A percentile compares a stretch with the other conserved stretches of the same genome.
phyloP scores from a whole-genome alignment of 2,888 invertebrate genomes.

The Diaperis boleti region DNA sequence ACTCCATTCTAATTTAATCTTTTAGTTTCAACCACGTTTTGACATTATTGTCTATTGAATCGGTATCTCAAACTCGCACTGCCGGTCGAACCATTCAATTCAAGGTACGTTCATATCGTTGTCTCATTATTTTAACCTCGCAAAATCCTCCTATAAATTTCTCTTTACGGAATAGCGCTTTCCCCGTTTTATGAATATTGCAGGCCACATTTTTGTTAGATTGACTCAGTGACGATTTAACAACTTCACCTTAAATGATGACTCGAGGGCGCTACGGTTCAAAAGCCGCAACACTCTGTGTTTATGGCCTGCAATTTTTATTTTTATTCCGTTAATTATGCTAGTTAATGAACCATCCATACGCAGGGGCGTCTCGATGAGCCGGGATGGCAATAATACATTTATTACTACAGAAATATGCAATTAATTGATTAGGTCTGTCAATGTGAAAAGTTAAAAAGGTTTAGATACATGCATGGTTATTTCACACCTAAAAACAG shows the following conservation, averaged over 20 bases:
- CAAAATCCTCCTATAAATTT: constrained; percentile 9
- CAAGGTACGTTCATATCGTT: background rate
- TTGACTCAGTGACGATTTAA: constrained; percentile 8
- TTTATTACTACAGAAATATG: too few species aligned
- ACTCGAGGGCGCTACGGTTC: constrained; percentile 10
- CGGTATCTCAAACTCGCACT: too few species aligned
- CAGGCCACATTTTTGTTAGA: constrained; percentile 4
- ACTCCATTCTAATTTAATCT: too few species aligned
- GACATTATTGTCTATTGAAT: too few species aligned
- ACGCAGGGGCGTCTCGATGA: too few species aligned
- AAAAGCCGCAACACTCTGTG: constrained; percentile 5
- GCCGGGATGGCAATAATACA: too few species aligned
- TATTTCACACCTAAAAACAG: too few species aligned
- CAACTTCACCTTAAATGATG: constrained; percentile 13
- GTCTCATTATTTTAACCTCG: constrained; percentile 4
- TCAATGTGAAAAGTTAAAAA: too few species aligned
- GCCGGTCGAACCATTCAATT: background rate
- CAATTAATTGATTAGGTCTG: too few species aligned
- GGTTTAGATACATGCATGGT: too few species aligned
- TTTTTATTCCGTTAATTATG: background rate
- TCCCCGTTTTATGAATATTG: constrained; percentile 12
- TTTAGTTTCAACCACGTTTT: too few species aligned
- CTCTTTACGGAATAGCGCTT: background rate
- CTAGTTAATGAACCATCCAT: too few species aligned
- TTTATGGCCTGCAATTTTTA: constrained; percentile 12